Conservation (phyloP, 2,888 invertebrate genomes). For the Caenorhabditis plicata region DNA sequence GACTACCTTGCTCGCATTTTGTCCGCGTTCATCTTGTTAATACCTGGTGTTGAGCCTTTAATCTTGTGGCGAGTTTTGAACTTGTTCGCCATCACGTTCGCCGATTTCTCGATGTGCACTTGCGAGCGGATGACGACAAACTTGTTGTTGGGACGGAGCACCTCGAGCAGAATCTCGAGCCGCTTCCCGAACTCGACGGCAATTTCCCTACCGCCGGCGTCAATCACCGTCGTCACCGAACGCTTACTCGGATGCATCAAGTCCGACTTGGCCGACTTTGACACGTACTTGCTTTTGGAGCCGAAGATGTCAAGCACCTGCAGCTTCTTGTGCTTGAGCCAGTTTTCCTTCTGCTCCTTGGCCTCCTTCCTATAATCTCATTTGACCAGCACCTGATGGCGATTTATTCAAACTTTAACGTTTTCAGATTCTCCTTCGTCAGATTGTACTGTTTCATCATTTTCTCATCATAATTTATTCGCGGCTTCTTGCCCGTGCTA, state of each 20-base stretch:
- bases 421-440: slow-evolving; percentile 4
- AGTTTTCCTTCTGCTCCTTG: slow-evolving; percentile 8
- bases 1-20: background rate
- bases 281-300: slow-evolving; percentile 16
- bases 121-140: background rate
- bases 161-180: background rate
- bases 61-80: background rate
- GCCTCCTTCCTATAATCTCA: slow-evolving; percentile 9
- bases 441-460: slow-evolving; percentile 14
- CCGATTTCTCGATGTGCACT: background rate
- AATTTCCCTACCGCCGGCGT: background rate
- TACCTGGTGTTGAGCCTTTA: background rate
- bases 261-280: slow-evolving; percentile 16
- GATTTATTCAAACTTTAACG: slow-evolving; percentile 5
- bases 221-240: background rate
- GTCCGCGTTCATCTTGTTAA: background rate
- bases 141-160: background rate
- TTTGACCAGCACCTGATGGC: background rate
- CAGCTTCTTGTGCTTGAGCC: slow-evolving; percentile 14
- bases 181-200: slow-evolving; percentile 3
- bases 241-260: background rate
- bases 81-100: background rate
- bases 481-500: too few species aligned
- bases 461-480: slow-evolving; percentile 9
- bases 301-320: slow-evolving; percentile 15